phyloP scores from a whole-genome alignment of 1,140 invertebrate genomes.

The Drosophila quadrilineata region DNA sequence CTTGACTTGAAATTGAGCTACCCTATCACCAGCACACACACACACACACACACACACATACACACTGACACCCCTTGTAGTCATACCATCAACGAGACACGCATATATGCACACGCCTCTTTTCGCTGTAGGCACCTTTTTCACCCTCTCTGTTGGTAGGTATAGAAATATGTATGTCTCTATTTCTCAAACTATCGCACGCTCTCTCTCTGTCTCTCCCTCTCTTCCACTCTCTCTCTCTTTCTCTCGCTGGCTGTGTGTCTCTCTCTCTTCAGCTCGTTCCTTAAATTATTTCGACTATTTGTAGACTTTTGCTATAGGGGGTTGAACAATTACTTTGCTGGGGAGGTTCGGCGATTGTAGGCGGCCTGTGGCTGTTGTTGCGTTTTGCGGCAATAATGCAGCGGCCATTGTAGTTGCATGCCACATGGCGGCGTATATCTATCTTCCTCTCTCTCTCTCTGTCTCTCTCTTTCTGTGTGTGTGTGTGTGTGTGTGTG shows the following conservation, averaged over 20 bases:
- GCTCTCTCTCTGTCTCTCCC: background rate
- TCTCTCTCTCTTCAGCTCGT: background rate
- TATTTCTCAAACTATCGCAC: no score
- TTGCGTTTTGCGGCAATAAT: constrained; percentile 33
- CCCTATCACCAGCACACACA: constrained; percentile 19
- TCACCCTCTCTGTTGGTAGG: constrained; percentile 20
- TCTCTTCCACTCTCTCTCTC: background rate
- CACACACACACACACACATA: background rate
- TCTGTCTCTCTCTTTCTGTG: no score
- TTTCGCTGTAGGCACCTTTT: constrained; percentile 15
- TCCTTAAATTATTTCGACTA: constrained; percentile 64
- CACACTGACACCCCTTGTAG: no score
- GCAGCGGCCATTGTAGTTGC: constrained; percentile 64
- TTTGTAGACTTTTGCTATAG: constrained; percentile 46
- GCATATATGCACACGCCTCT: constrained; percentile 34
- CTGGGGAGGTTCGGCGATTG: constrained; percentile 33
- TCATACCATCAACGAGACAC: no score
- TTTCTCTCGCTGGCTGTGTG: background rate
- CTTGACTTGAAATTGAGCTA: constrained; percentile 45
- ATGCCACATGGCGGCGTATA: constrained; percentile 23
- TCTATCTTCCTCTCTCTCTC: no score
- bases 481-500: constrained; percentile 15
- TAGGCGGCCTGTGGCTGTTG: constrained; percentile 23
- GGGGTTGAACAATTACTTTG: constrained; percentile 22
- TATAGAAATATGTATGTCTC: no score